A percentile compares a stretch with the other conserved stretches of the same genome.
phyloP scores from a whole-genome alignment of 1,140 invertebrate genomes.

The Odontomachus brunneus region DNA sequence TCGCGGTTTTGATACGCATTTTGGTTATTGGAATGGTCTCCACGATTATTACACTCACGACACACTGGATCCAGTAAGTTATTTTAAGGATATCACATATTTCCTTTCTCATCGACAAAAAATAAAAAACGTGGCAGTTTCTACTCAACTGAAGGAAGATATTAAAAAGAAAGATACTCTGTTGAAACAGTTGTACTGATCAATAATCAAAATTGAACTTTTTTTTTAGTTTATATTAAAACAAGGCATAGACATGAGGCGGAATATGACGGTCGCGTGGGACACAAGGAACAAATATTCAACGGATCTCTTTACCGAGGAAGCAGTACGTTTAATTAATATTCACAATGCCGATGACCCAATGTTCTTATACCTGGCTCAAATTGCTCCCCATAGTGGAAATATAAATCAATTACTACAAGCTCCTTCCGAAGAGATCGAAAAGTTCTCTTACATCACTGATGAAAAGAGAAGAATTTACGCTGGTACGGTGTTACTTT shows the following conservation, averaged over 20 bases:
- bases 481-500: constrained; percentile 87
- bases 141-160: no score
- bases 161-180: no score
- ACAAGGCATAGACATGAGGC: constrained; percentile 89
- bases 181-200: no score
- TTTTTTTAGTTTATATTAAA: no score
- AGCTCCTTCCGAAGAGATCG: constrained; percentile 90
- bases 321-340: constrained; percentile 90
- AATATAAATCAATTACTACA: constrained; percentile 90
- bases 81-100: background rate
- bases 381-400: constrained; percentile 92
- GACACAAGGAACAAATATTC: constrained; percentile 89
- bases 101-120: background rate
- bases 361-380: constrained; percentile 92
- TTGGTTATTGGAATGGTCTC: constrained; percentile 93
- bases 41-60: constrained; percentile 94
- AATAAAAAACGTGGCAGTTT: background rate
- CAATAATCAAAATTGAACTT: no score
- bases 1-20: constrained; percentile 94
- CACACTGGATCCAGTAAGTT: constrained; percentile 86
- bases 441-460: constrained; percentile 91
- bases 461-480: constrained; percentile 91
- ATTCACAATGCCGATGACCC: constrained; percentile 87
- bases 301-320: constrained; percentile 91
- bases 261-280: constrained; percentile 88